Evolutionary conservation across 1,140 invertebrate species (phyloP).

Genomic region (Ridgeia piscesae): DNA sequence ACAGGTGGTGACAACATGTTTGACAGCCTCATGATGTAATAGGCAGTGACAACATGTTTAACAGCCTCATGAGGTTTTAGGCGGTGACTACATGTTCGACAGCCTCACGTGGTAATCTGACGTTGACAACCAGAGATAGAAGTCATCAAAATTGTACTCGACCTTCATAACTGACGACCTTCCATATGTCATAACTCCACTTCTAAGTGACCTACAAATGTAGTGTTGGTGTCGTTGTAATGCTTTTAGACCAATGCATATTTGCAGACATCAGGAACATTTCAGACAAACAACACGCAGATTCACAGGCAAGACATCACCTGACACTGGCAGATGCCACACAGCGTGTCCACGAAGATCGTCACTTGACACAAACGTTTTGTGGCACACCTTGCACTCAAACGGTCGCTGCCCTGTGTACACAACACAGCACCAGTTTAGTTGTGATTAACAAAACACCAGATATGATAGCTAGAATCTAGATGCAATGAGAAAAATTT

Average conservation of each 20-base stretch:
- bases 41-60: too few relatives aligned
- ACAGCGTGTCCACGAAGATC: slow-evolving; percentile 13
- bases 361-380: not conserved
- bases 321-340: not conserved
- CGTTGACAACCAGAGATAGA: too few relatives aligned
- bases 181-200: too few relatives aligned
- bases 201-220: too few relatives aligned
- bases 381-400: slow-evolving; percentile 15
- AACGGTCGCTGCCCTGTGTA: slow-evolving; percentile 1
- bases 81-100: too few relatives aligned
- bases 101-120: too few relatives aligned
- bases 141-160: too few relatives aligned
- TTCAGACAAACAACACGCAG: not conserved
- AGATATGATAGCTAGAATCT: not conserved
- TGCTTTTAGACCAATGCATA: not conserved
- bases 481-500: not conserved
- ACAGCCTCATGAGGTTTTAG: too few relatives aligned
- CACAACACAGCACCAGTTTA: not conserved
- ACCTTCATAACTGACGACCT: too few relatives aligned
- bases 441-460: not conserved
- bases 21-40: too few relatives aligned
- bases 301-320: not conserved
- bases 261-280: not conserved
- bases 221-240: too few relatives aligned
- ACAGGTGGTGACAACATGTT: too few relatives aligned